Evolutionary conservation across 2,888 invertebrate genomes (phyloP), one percentile per base, ranked within the genome.

Genomic region (Thumatha senex): DNA sequence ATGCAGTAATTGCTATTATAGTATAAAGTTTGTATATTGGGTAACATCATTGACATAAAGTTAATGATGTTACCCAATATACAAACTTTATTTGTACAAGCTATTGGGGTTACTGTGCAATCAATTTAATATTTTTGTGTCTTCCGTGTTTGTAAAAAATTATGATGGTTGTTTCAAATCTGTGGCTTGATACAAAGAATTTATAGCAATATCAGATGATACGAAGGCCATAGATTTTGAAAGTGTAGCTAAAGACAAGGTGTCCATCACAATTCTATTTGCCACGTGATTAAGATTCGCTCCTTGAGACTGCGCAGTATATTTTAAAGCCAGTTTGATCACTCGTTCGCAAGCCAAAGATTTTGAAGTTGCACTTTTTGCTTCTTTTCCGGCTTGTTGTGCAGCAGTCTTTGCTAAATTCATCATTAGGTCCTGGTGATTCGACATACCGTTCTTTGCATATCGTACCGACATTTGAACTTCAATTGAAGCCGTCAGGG

Each of bases 221-320:
- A 91, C 91, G 67, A 85, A 89, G 12, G 91, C 88, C 91, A 91
- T 90, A 3, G 91, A 90, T 63, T 90, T 91, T 0, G 91, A 86
- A 9, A 91, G 67, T 15, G 90, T 89, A 10, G 88, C 82, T 48
- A 91, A 66, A 14, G 91, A 86, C 38, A 91, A 61, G 1, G 90
- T 83, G 59, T 90, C 90, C 89, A 91, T 90, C 7, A 90, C 78
- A 49, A 91, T 80, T 72, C 90, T 84, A 63, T 88, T 90, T 30
- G 91, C 90, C 8, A 89, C 87, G 58, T 90, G 90, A 56, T 89
- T 90, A 4, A 91, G 61, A 56, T 84, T 82, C 24, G 90, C 90
- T 30, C 90, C 91, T 58, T 79, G 78, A 5, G 90, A 88, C 50
- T 89, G 89, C 0, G 90, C 85, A 9, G 90, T 89, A 54, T 89